Percentiles rank a stretch among this genome's conserved stretches.
Conservation (phyloP, 2,888 invertebrate species). For the Eueremaeus valkanovi region DNA sequence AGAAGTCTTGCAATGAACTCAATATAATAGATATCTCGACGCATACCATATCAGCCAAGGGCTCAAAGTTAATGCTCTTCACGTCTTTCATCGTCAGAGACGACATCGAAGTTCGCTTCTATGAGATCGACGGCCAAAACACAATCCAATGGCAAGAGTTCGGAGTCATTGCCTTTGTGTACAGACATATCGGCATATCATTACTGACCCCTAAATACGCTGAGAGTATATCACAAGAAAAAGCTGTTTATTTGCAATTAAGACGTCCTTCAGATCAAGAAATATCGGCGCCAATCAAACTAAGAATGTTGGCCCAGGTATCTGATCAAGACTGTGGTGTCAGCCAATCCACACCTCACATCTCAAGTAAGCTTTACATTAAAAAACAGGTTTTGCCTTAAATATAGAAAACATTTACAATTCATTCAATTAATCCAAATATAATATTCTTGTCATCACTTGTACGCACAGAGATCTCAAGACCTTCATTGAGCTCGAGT, state of each 20-base stretch:
- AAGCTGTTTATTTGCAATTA: constrained; percentile 75
- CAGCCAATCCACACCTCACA: neutral
- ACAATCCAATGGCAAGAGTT: constrained; percentile 61
- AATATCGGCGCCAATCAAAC: constrained; percentile 74
- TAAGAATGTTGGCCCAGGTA: constrained; percentile 68
- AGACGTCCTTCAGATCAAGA: constrained; percentile 77
- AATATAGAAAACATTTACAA: too few relatives aligned
- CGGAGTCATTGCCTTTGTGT: constrained; percentile 66
- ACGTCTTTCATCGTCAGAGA: constrained; percentile 60
- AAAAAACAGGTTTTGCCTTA: too few relatives aligned
- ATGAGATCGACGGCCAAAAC: constrained; percentile 56
- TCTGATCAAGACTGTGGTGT: constrained; percentile 48
- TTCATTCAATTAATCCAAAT: too few relatives aligned
- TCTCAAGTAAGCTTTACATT: neutral
- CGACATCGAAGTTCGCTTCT: constrained; percentile 85
- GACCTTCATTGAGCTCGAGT: neutral
- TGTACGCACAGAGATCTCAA: constrained; percentile 16
- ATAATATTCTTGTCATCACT: too few relatives aligned
- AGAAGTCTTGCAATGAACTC: constrained; percentile 84
- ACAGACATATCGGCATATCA: constrained; percentile 69
- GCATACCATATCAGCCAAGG: neutral
- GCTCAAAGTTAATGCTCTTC: constrained; percentile 16
- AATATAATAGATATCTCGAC: constrained; percentile 6
- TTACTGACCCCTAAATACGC: constrained; percentile 54
- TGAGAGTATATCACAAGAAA: constrained; percentile 59